These are phyloP conservation scores for Athrips mouffetella DNA, from an alignment of 2,888 invertebrate genomes.

Conservation along the genomic window DNA sequence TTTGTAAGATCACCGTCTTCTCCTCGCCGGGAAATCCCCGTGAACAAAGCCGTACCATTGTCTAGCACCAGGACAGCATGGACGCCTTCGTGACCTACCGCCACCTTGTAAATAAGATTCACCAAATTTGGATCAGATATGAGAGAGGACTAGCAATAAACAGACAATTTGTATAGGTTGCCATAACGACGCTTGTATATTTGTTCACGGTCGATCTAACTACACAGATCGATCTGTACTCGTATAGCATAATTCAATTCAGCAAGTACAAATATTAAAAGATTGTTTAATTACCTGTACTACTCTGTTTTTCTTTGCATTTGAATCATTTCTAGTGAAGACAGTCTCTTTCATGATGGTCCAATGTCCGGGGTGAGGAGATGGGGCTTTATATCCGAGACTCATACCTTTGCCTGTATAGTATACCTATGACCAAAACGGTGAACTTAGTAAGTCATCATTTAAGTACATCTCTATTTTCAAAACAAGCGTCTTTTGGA, in stretches of 20 bases:
- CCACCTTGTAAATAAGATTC: constrained; percentile 73
- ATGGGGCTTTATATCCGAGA: constrained; percentile 86
- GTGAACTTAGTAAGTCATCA: too few relatives aligned
- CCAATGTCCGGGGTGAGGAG: constrained; percentile 80
- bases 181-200: too few relatives aligned
- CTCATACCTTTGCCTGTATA: constrained; percentile 93
- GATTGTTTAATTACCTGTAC: constrained; percentile 48
- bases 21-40: constrained; percentile 92
- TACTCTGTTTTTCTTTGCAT: constrained; percentile 57
- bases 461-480: too few relatives aligned
- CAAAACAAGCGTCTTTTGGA: not conserved
- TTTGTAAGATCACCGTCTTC: constrained; percentile 94
- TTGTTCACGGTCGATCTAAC: too few relatives aligned
- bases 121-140: not conserved
- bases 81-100: constrained; percentile 95
- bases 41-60: constrained; percentile 90
- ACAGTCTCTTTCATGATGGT: constrained; percentile 76
- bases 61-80: constrained; percentile 95
- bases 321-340: constrained; percentile 58
- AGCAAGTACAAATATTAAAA: too few relatives aligned
- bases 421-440: constrained; percentile 81
- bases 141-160: too few relatives aligned
- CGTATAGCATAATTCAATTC: too few relatives aligned
- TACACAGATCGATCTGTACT: too few relatives aligned
- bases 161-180: too few relatives aligned